Evolutionary conservation across 2,888 invertebrate species (phyloP), one percentile per base, ranked within the genome.

Genomic region (Sinotaia quadrata): DNA sequence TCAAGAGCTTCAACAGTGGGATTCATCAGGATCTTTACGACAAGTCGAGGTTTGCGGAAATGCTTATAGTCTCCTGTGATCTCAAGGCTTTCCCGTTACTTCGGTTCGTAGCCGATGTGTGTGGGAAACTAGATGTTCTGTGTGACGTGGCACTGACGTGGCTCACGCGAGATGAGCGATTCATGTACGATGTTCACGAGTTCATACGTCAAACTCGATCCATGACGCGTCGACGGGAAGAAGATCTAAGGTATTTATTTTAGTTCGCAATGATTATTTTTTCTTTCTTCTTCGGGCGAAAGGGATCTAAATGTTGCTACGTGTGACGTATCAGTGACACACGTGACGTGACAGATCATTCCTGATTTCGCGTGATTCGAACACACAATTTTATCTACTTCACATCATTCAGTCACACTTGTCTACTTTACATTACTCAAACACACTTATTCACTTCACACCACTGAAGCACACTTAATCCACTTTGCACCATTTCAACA

Each of bases 71-170:
- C 21, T 71, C 75, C 1, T 85, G 85, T 76, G 85, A 87, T 73
- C 75, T 80, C 37, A 84, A 84, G 73, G 83, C 84, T 5, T 87
- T 85, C 70, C 86, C 87, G 7, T 71, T 87, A 34, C 77, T 87
- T 47, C 78, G 83, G 41, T 71, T 86, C 36, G 75, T 85, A 60
- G 82, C 84, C 33, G 86, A 86, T 72, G 68, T 87, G 33, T 79
- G 78, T 52, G 78, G 77, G 59, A 86, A 85, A 66, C 71, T 86
- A 27, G 73, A 75, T 21, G 54, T 61, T 4, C 75, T 84, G 75
- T 85, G 82, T 71, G 75, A 74, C 33, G 75, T 79, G 12, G 79
- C 85, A 0, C 72, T 77, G 27, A 78, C 77, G 65, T 87, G 87
- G 87, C 63, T 86, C 27, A 81, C 83, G 36, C 71, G 84, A 27